A percentile compares a stretch with the other conserved stretches of the same genome.
Evolutionary conservation across 1,140 invertebrate genomes (phyloP).

Genomic region (Drosophila micromelanica): DNA sequence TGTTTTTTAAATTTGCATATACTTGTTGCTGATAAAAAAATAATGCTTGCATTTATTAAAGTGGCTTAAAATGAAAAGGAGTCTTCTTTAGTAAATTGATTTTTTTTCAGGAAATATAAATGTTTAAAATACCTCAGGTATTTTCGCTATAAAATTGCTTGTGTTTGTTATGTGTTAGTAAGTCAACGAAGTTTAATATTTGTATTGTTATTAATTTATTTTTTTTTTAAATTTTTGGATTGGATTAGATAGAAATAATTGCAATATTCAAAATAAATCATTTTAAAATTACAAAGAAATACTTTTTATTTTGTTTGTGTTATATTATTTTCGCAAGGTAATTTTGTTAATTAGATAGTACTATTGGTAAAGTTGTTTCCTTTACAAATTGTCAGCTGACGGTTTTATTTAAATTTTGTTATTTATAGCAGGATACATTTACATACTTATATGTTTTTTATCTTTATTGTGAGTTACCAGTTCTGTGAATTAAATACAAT

Average conservation of each 20-base stretch:
- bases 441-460: conserved; percentile 53
- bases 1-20: conserved; percentile 28
- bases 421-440: conserved; percentile 71
- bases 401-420: conserved; percentile 77
- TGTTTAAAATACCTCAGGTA: conserved; percentile 41
- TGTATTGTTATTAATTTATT: conserved; percentile 42
- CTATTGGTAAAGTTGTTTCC: conserved; percentile 45
- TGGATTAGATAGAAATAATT: conserved; percentile 47
- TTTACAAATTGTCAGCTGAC: conserved; percentile 45
- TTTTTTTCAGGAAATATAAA: conserved; percentile 32
- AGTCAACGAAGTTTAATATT: conserved; percentile 44
- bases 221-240: conserved; percentile 28
- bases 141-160: conserved; percentile 58
- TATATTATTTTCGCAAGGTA: conserved; percentile 29
- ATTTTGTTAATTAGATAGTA: conserved; percentile 18
- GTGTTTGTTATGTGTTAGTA: conserved; percentile 30
- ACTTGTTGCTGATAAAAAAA: conserved; percentile 48
- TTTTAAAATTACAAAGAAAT: conserved; percentile 33
- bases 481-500: conserved; percentile 76
- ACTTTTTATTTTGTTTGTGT: conserved; percentile 20
- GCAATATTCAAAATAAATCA: conserved; percentile 44
- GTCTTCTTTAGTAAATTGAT: conserved; percentile 60
- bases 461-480: conserved; percentile 63
- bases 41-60: conserved; percentile 58
- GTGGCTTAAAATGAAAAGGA: conserved; percentile 63